phyloP scores from a whole-genome alignment of 1,140 invertebrate species.

The Drosophila lowei region DNA sequence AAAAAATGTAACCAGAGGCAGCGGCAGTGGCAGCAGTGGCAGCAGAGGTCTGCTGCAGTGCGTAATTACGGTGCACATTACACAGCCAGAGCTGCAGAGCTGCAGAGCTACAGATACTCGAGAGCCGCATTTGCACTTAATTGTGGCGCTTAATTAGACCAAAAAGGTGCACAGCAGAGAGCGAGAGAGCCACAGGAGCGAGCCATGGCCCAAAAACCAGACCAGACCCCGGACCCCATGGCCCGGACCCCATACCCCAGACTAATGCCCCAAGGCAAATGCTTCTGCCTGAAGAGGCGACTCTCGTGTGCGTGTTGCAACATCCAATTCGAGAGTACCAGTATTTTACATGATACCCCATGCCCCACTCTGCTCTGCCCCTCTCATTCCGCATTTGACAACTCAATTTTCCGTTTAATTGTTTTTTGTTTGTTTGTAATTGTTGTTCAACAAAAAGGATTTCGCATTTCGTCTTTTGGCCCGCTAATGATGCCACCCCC shows the following conservation, averaged over 20 bases:
- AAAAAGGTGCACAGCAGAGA: conserved; percentile 68
- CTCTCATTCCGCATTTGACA: conserved; percentile 42
- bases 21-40: no score
- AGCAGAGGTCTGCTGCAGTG: conserved; percentile 59
- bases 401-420: conserved; percentile 75
- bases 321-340: conserved; percentile 54
- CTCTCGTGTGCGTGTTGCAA: conserved; percentile 22
- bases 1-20: conserved; percentile 41
- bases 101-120: conserved; percentile 11
- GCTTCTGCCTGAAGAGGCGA: background rate
- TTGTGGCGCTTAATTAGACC: conserved; percentile 80
- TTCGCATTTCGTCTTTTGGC: conserved; percentile 56
- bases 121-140: conserved; percentile 76
- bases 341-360: conserved; percentile 65
- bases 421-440: conserved; percentile 27
- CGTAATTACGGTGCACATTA: conserved; percentile 78
- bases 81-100: conserved; percentile 37
- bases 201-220: conserved; percentile 3
- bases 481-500: conserved; percentile 44
- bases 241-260: no score
- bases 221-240: conserved; percentile 1
- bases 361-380: conserved; percentile 16
- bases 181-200: conserved; percentile 3
- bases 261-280: conserved; percentile 60
- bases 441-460: no score